A percentile compares a stretch with the other conserved stretches of the same genome.
phyloP scores from a whole-genome alignment of 1,140 invertebrate genomes.

The Eriocheir sinensis region DNA sequence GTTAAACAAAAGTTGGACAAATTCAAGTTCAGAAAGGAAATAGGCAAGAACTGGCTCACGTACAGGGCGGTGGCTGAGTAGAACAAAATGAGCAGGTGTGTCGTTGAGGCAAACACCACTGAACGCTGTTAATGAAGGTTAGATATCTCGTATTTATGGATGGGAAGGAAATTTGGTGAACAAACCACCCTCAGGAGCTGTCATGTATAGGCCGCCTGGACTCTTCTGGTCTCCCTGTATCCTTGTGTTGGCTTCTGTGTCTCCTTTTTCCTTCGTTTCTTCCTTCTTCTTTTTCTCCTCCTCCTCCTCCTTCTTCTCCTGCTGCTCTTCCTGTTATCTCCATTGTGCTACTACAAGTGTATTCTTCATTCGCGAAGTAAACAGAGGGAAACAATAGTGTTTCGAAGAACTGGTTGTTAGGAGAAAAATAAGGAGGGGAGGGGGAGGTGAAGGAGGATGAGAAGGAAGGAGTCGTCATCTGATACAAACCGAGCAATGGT shows the following conservation, averaged over 20 bases:
- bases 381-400: neutral
- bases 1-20: too few relatives aligned
- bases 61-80: too few relatives aligned
- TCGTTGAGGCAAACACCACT: too few relatives aligned
- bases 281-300: neutral
- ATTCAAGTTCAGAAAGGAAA: too few relatives aligned
- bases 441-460: neutral
- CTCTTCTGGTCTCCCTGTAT: slow-evolving; percentile 53
- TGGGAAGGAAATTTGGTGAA: too few relatives aligned
- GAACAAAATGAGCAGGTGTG: too few relatives aligned
- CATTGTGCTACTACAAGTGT: neutral
- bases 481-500: neutral
- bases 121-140: too few relatives aligned
- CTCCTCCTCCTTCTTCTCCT: neutral
- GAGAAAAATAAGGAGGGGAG: neutral
- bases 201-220: too few relatives aligned
- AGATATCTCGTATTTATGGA: too few relatives aligned
- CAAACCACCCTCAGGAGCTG: too few relatives aligned
- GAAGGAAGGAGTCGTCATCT: neutral
- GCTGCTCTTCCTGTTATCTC: neutral
- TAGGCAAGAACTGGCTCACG: too few relatives aligned
- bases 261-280: neutral
- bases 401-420: neutral
- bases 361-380: neutral
- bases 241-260: neutral